Evolutionary conservation across 1,140 invertebrate genomes (phyloP).

Genomic region (Asobara japonica): DNA sequence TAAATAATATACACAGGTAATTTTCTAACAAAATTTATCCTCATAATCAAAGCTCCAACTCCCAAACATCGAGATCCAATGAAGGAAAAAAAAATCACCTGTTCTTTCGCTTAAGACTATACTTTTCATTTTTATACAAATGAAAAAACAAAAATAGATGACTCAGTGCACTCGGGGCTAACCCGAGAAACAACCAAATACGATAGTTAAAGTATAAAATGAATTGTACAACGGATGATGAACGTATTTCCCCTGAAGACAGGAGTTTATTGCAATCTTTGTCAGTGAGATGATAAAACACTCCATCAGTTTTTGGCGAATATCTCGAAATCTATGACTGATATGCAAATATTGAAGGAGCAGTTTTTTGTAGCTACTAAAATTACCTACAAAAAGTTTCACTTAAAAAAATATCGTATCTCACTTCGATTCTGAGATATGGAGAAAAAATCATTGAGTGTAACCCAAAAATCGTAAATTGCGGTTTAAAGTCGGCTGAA

Average conservation of each 20-base stretch:
- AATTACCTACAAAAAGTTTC: too few relatives aligned
- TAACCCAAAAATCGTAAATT: too few relatives aligned
- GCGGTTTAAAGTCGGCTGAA: too few relatives aligned
- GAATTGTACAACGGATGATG: constrained; percentile 25
- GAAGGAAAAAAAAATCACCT: neutral
- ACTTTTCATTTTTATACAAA: neutral
- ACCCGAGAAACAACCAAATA: neutral
- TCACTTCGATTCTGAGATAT: too few relatives aligned
- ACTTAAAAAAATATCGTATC: too few relatives aligned
- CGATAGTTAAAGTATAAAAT: constrained; percentile 10
- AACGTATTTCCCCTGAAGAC: neutral
- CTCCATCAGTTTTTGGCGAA: too few relatives aligned
- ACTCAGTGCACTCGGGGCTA: neutral
- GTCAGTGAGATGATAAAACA: too few relatives aligned
- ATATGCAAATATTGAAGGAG: too few relatives aligned
- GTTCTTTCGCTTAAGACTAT: neutral
- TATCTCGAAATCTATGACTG: too few relatives aligned
- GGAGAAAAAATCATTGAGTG: too few relatives aligned
- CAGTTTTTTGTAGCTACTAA: too few relatives aligned
- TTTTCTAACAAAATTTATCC: neutral
- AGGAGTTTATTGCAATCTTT: too few relatives aligned
- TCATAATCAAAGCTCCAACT: neutral
- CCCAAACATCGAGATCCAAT: constrained; percentile 3
- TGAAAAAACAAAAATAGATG: neutral
- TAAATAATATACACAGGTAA: constrained; percentile 15